Base-by-base conservation (phyloP, 1,140 invertebrate genomes). In the Macrobrachium rosenbergii region DNA sequence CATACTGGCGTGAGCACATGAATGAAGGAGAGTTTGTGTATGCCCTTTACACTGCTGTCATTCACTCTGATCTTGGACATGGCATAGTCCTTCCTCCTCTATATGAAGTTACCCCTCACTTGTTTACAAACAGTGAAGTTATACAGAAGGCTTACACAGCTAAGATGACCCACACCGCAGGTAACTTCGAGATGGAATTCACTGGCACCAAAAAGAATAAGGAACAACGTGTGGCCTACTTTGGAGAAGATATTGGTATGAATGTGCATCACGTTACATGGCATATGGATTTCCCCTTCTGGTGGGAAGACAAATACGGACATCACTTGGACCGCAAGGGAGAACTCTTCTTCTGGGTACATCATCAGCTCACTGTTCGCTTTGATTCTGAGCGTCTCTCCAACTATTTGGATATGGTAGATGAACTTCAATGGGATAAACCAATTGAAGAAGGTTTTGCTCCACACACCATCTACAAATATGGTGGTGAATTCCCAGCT, bases 401-500 rank as follows among this genome's bases (percentile, higher is more conserved):
- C 23, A 92, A 92, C 88, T 92, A 92, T 85, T 90, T 94, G 76
- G 91, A 91, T 16, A 91, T 92, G 5, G 92, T 93, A 28, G 83
- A 91, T 0, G 87, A 92, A 6, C 90, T 92, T 8, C 90, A 92
- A 76, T 92, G 92, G 88, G 92, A 94, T 76, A 89, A 90, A 28
- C 87, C 89, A 19, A 90, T 90, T 59, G 63, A 23, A 5, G 94
- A 94, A 90, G 95, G 95, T 19, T 96, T 94, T 91, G 92, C 93
- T 83, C 94, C 95, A 0, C 93, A 94, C 91, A 90, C 95, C 89
- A 93, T 92, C 82, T 91, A 93, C 87, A 93, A 93, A 83, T 95
- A 95, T 88, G 95, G 95, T 84, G 92, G 94, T 45, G 92, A 94
- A 90, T 93, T 94, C 88, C 94, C 94, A 64, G 92, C 92, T 63